phyloP scores from a whole-genome alignment of 1,140 invertebrate genomes.

The Cherax destructor region DNA sequence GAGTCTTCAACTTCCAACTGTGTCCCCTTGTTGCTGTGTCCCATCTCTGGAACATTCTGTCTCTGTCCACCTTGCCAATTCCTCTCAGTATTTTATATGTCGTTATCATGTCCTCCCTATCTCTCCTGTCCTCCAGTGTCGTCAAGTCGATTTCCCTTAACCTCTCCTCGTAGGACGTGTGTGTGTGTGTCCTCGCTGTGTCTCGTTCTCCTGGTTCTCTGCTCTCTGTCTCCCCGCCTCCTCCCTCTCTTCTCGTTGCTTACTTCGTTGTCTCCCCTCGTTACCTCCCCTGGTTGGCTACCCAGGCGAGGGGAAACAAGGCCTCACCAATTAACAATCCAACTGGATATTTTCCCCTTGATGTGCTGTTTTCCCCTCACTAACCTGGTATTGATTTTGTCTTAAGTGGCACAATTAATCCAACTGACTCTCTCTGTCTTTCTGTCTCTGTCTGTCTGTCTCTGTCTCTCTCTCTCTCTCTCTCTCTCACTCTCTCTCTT shows the following conservation, averaged over 20 bases:
- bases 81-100: too few species aligned
- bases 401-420: conserved; percentile 36
- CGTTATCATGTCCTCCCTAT: too few species aligned
- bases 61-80: too few species aligned
- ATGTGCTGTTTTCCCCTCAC: conserved; percentile 10
- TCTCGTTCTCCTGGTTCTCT: background rate
- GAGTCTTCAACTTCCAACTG: too few species aligned
- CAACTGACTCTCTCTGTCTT: background rate
- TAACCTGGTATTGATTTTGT: conserved; percentile 27
- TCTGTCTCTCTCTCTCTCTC: conserved; percentile 7
- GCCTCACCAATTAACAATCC: conserved; percentile 6
- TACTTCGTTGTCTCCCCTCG: background rate
- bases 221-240: background rate
- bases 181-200: too few species aligned
- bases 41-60: too few species aligned
- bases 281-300: background rate
- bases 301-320: background rate
- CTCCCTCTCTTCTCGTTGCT: background rate
- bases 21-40: too few species aligned
- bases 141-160: too few species aligned
- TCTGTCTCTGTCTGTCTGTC: background rate
- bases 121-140: too few species aligned
- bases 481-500: conserved; percentile 20
- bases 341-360: background rate
- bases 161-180: too few species aligned